Evolutionary conservation across 2,888 invertebrate genomes (phyloP).

Genomic region (Eulithis testata): DNA sequence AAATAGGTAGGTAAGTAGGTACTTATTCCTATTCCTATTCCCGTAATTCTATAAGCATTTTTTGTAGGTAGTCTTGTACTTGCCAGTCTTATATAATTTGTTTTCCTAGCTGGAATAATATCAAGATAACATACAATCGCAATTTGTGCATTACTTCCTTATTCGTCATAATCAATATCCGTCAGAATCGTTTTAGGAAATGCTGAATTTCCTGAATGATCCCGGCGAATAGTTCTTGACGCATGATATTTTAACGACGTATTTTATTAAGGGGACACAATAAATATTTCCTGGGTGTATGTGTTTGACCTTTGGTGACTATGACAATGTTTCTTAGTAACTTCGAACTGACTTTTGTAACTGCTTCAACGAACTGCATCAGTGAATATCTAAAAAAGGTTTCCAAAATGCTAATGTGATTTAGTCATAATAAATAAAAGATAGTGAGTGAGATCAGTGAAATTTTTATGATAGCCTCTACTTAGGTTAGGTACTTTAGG

Average conservation of each 20-base stretch:
- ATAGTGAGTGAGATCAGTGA: too few species aligned
- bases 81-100: too few species aligned
- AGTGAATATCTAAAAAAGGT: too few species aligned
- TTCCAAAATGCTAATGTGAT: too few species aligned
- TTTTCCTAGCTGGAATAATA: too few species aligned
- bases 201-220: constrained; percentile 10
- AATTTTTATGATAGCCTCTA: too few species aligned
- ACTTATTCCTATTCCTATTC: too few species aligned
- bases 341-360: background rate
- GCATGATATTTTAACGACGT: constrained; percentile 2
- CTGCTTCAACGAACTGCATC: background rate
- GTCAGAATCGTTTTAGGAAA: constrained; percentile 12
- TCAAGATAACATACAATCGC: background rate
- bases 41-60: too few species aligned
- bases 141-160: constrained; percentile 16
- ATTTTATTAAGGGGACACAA: constrained; percentile 23
- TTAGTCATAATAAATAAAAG: too few species aligned
- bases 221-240: constrained; percentile 12
- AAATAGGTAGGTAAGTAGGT: too few species aligned
- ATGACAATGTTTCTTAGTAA: background rate
- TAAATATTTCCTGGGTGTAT: constrained; percentile 28
- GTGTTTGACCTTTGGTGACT: constrained; percentile 28
- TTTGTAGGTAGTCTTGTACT: too few species aligned
- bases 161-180: background rate
- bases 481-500: too few species aligned